Conservation (phyloP, 2,113 vertebrate genomes). For the Pipra filicauda region DNA sequence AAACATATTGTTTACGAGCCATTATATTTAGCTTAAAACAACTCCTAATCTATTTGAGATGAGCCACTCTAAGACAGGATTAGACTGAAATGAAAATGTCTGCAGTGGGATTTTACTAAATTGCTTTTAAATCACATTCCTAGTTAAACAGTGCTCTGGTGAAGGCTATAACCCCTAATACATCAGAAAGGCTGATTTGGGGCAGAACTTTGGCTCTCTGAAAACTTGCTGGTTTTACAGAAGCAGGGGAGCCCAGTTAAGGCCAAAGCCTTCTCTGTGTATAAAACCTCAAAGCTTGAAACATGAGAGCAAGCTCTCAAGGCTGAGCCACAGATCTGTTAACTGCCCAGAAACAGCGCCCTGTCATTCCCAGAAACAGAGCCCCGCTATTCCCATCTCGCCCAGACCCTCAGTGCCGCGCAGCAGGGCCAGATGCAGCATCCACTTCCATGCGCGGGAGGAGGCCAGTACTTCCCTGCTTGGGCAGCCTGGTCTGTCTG, state of each 20-base stretch:
- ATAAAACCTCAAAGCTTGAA: neutral
- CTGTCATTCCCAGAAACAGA: neutral
- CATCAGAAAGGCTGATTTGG: neutral
- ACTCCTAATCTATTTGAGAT: conserved; percentile 11
- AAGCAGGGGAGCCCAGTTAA: neutral
- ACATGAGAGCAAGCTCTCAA: neutral
- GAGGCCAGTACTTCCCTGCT: rapidly evolving
- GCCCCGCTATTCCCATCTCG: neutral
- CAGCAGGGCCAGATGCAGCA: neutral
- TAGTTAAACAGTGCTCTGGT: neutral
- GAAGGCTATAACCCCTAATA: neutral
- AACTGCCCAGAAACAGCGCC: neutral
- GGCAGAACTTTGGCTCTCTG: neutral
- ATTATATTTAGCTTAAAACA: conserved; percentile 19
- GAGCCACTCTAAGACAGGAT: neutral
- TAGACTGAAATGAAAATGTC: conserved; percentile 44
- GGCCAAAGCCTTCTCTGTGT: neutral
- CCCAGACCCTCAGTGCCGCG: rapidly evolving
- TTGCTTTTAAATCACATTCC: conserved; percentile 38
- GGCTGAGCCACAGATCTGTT: neutral
- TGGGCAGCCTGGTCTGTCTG: rapidly evolving
- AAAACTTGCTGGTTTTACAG: neutral
- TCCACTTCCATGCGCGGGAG: rapidly evolving
- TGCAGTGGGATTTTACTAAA: conserved; percentile 29
- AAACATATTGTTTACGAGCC: neutral